Conservation (phyloP, 2,797 vertebrate species). For the Taeniopygia guttata region DNA sequence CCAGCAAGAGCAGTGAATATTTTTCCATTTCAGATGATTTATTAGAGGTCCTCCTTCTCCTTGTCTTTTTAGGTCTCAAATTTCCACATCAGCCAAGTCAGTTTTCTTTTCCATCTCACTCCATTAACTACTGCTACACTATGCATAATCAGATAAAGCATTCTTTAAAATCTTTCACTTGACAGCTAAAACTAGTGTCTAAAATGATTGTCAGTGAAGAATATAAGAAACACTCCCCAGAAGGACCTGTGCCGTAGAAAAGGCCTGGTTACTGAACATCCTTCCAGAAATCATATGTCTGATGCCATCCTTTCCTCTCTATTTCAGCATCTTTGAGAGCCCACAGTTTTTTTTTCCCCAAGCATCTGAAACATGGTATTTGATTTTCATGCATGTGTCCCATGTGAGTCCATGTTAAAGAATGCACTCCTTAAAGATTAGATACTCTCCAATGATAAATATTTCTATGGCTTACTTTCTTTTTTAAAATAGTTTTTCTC, state of each 20-base stretch:
- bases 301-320: not conserved
- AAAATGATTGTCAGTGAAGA: not conserved
- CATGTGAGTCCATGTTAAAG: not conserved
- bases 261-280: not conserved
- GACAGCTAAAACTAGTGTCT: not conserved
- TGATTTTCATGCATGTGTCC: not conserved
- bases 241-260: not conserved
- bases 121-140: not conserved
- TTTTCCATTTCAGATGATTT: not conserved
- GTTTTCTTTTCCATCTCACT: not conserved
- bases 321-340: not conserved
- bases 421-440: not conserved
- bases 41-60: not conserved
- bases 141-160: not conserved
- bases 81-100: not conserved
- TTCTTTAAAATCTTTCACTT: not conserved
- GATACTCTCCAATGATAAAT: not conserved
- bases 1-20: not conserved
- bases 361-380: not conserved
- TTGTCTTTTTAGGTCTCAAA: not conserved
- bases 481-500: not conserved
- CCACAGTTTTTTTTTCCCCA: not conserved
- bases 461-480: not conserved
- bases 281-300: not conserved
- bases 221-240: not conserved